These are phyloP conservation scores for Podarcis siculus DNA, from an alignment of 2,797 vertebrate genomes.

Conservation along the genomic window DNA sequence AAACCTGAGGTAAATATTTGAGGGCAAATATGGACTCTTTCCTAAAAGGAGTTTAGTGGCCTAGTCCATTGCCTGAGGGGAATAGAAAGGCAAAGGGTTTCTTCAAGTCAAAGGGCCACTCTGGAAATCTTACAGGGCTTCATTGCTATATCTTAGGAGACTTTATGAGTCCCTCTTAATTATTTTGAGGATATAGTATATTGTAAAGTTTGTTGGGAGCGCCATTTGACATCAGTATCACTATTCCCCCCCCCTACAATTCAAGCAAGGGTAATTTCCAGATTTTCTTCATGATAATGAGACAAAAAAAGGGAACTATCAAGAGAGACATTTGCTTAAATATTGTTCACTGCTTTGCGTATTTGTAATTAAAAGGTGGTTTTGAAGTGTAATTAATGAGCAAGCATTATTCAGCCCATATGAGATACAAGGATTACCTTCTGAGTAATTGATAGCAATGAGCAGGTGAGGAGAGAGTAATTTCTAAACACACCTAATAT, in stretches of 20 bases:
- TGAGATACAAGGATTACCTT: not conserved
- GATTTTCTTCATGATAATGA: not conserved
- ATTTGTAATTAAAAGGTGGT: not conserved
- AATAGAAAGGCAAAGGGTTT: not conserved
- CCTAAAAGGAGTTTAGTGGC: not conserved
- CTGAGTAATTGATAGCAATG: not conserved
- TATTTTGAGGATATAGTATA: not conserved
- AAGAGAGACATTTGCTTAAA: not conserved
- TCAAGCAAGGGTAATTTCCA: not conserved
- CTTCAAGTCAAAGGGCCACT: not conserved
- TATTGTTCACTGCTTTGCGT: not conserved
- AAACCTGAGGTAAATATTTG: slow-evolving; percentile 16
- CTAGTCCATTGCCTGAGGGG: not conserved
- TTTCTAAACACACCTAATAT: not conserved
- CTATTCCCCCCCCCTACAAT: not conserved
- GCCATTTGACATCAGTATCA: not conserved
- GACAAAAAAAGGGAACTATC: not conserved
- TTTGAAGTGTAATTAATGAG: not conserved
- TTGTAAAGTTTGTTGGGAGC: not conserved
- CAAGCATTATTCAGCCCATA: not conserved
- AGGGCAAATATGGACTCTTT: fast-evolving
- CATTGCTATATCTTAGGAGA: not conserved
- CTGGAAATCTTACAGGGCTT: not conserved
- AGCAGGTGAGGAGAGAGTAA: not conserved
- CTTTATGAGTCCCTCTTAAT: not conserved